These are phyloP conservation scores for Pituophis catenifer DNA, from an alignment of 2,113 vertebrate genomes.

Conservation along the genomic window DNA sequence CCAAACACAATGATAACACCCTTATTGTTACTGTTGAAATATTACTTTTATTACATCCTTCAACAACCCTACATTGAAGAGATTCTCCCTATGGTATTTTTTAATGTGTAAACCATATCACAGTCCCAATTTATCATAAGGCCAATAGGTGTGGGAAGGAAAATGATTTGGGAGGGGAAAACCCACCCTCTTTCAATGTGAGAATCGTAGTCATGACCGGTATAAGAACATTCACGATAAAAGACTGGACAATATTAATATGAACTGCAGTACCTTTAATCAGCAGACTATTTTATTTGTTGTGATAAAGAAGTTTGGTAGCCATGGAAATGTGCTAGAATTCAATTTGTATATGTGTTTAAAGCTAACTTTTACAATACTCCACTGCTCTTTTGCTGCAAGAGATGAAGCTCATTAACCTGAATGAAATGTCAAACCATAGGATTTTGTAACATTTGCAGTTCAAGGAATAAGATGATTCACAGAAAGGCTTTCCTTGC, in stretches of 20 bases:
- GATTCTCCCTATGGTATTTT: neutral
- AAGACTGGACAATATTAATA: constrained; percentile 24
- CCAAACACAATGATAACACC: neutral
- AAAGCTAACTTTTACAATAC: constrained; percentile 13
- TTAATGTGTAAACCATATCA: neutral
- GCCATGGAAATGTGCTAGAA: constrained; percentile 46
- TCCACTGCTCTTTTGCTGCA: neutral
- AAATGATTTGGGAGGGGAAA: neutral
- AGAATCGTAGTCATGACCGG: neutral
- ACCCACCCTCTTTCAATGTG: neutral
- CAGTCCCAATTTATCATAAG: neutral
- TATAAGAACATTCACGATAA: constrained; percentile 31
- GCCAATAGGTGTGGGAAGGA: neutral
- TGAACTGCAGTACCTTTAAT: constrained; percentile 38
- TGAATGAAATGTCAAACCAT: neutral
- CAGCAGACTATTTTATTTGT: constrained; percentile 44
- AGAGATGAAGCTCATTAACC: constrained; percentile 16
- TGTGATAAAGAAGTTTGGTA: constrained; percentile 48
- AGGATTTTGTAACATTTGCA: constrained; percentile 15
- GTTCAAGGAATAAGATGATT: constrained; percentile 3
- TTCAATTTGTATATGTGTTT: constrained; percentile 43
- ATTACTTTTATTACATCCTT: neutral
- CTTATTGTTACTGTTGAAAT: neutral
- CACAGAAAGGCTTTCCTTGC: neutral
- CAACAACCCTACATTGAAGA: neutral